Evolutionary conservation across 2,888 invertebrate genomes (phyloP).

Genomic region (Clitarchus hookeri): DNA sequence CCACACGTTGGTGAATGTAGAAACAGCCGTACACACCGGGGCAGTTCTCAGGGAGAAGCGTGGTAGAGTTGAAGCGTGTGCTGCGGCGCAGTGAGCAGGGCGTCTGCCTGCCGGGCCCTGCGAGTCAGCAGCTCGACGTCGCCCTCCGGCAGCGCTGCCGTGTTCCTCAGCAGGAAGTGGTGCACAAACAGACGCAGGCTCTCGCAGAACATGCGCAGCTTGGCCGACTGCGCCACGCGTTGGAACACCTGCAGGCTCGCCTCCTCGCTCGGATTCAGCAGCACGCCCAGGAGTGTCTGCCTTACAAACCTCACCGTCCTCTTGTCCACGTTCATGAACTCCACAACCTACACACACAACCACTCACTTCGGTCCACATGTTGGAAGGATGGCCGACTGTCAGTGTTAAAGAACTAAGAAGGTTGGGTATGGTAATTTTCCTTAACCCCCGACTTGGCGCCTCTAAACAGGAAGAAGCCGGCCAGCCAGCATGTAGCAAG

Average conservation of each 20-base stretch:
- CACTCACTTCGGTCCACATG: constrained; percentile 17
- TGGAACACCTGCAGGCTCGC: constrained; percentile 67
- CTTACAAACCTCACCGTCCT: constrained; percentile 77
- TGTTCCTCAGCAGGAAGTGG: constrained; percentile 78
- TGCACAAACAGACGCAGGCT: constrained; percentile 83
- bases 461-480: too few species aligned
- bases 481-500: too few species aligned
- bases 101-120: constrained; percentile 69
- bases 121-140: constrained; percentile 59
- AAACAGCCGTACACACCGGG: too few species aligned
- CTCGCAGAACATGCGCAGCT: constrained; percentile 80
- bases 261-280: constrained; percentile 69
- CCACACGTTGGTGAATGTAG: too few species aligned
- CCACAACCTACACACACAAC: constrained; percentile 66
- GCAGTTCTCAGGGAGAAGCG: neutral
- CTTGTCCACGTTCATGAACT: constrained; percentile 85
- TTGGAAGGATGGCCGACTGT: neutral
- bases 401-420: neutral
- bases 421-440: too few species aligned
- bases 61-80: neutral
- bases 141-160: constrained; percentile 55
- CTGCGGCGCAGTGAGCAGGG: neutral
- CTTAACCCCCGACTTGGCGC: too few species aligned
- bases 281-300: constrained; percentile 73
- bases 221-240: constrained; percentile 71